These are phyloP conservation scores for Fringilla coelebs DNA, from an alignment of 2,797 vertebrate species.

Conservation along the genomic window DNA sequence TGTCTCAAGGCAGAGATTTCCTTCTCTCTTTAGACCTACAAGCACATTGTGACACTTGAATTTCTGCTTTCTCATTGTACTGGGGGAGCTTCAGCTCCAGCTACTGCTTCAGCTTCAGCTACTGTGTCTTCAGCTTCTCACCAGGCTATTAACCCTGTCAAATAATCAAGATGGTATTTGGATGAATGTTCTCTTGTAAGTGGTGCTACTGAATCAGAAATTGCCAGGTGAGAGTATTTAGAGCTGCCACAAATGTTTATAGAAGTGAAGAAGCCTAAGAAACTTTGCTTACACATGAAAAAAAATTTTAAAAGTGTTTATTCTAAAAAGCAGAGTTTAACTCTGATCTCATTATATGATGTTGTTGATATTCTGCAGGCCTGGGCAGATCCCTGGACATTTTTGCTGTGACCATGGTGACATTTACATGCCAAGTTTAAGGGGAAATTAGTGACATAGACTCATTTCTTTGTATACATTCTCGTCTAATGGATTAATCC, in stretches of 20 bases:
- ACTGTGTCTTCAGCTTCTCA: not conserved
- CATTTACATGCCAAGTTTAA: constrained; percentile 23
- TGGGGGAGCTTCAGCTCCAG: not conserved
- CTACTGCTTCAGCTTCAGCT: not conserved
- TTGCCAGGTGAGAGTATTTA: constrained; percentile 6
- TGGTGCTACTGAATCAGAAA: not conserved
- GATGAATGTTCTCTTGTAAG: not conserved
- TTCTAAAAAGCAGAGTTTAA: constrained; percentile 5
- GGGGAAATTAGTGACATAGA: not conserved
- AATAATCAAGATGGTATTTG: not conserved
- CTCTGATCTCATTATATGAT: not conserved
- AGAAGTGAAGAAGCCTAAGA: constrained; percentile 11
- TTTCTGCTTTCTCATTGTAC: not conserved
- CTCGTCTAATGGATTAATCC: not conserved
- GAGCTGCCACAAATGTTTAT: constrained; percentile 31
- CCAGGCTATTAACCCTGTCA: not conserved
- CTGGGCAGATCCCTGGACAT: not conserved
- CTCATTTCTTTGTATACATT: not conserved
- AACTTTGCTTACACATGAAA: constrained; percentile 23
- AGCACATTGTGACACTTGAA: not conserved
- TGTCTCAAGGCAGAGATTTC: not conserved
- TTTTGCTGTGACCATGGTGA: constrained; percentile 5
- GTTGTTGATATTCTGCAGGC: not conserved
- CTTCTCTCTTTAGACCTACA: not conserved
- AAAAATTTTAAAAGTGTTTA: not conserved